A percentile compares a stretch with the other conserved stretches of the same genome.
phyloP scores from a whole-genome alignment of 2,113 vertebrate species.

The Copsychus sechellarum region DNA sequence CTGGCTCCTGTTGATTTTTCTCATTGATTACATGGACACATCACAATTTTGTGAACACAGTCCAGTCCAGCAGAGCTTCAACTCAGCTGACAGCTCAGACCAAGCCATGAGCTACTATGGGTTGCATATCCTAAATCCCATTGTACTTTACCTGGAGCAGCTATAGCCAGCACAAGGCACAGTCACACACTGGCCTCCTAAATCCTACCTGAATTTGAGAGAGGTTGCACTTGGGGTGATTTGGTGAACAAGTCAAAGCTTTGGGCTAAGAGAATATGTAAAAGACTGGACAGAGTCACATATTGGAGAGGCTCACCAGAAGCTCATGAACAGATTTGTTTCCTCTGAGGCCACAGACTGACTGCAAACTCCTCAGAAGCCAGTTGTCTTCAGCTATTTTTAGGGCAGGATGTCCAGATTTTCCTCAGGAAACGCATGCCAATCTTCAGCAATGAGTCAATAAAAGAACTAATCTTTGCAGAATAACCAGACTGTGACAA shows the following conservation, averaged over 20 bases:
- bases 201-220: neutral
- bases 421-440: conserved; percentile 39
- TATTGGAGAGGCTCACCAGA: conserved; percentile 18
- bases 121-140: neutral
- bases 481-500: conserved; percentile 39
- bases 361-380: conserved; percentile 38
- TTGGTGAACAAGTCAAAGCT: neutral
- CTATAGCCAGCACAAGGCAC: neutral
- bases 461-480: conserved; percentile 26
- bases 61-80: neutral
- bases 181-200: neutral
- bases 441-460: conserved; percentile 49
- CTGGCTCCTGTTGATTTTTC: neutral
- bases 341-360: conserved; percentile 58
- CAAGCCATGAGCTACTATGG: neutral
- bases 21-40: neutral
- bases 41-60: neutral
- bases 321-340: conserved; percentile 55
- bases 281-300: conserved; percentile 15
- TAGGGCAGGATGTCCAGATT: conserved; percentile 53
- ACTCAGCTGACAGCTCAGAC: neutral
- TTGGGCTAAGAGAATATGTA: neutral
- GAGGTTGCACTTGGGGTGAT: neutral
- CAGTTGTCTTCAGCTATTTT: conserved; percentile 56
- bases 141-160: neutral